Conservation (phyloP, 2,113 vertebrate species). For the Pterocles orientalis region DNA sequence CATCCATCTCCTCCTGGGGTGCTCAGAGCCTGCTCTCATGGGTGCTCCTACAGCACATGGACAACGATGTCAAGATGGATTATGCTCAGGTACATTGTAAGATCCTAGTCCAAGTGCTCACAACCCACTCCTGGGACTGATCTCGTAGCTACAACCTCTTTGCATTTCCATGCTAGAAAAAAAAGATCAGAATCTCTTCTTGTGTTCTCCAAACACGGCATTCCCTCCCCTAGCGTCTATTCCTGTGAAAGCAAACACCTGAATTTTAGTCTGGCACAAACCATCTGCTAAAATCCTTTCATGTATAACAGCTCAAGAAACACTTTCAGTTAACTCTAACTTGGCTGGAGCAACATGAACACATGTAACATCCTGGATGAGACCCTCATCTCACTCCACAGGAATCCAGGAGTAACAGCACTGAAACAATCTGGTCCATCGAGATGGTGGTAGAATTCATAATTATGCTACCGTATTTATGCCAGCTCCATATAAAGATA, state of each 20-base stretch:
- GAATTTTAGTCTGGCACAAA: background rate
- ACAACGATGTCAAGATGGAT: rapidly evolving
- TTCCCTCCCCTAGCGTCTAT: background rate
- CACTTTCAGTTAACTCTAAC: background rate
- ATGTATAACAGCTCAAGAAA: background rate
- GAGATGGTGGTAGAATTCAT: background rate
- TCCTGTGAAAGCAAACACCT: background rate
- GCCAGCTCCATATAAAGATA: background rate
- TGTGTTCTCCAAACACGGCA: rapidly evolving
- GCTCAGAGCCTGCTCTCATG: background rate
- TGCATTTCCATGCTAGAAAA: rapidly evolving
- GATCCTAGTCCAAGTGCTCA: rapidly evolving
- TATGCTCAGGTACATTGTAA: rapidly evolving
- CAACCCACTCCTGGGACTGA: background rate
- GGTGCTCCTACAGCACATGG: background rate
- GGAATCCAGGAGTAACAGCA: background rate
- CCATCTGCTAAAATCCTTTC: background rate
- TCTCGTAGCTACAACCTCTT: background rate
- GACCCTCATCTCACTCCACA: background rate
- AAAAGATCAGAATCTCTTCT: background rate
- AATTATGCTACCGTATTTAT: background rate
- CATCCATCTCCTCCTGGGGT: background rate
- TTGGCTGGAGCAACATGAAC: background rate
- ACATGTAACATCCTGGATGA: rapidly evolving
- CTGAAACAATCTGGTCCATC: background rate